Evolutionary conservation across 2,797 vertebrate species (phyloP), one percentile per base, ranked within the genome.

Genomic region (Tadarida brasiliensis): DNA sequence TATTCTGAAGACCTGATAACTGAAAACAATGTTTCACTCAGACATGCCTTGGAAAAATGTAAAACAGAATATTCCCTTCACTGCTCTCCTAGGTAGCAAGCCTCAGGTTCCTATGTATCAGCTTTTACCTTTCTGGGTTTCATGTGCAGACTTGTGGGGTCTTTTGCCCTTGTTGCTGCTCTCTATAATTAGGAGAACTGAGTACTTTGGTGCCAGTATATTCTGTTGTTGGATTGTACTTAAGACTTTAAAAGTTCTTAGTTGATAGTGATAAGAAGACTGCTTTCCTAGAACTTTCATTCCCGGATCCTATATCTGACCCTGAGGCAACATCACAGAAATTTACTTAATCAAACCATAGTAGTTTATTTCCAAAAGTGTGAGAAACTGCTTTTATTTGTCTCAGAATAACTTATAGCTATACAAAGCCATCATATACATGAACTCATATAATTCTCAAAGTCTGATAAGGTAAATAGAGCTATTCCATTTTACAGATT

Each of bases 201-300:
- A 49, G 22, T 30, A 61, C 28, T 44, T 59, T 57, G 67, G 8
- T 4, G 7, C 85, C 5, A 20, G 14, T 71, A 10, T 90, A 56
- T 44, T 92, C 49, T 92, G 35, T 49, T 71, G 39, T 71, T 65
- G 28, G 30, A 17, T 12, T 49, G 7, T 54, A 74, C 15, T 93
- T 70, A n/a, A 83, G 54, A 51, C 22, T 90, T 92, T 49, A 94
- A 57, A 33, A 90, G 54, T 65, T 90, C 68, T 90, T 96, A 47
- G 28, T 49, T 87, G 71, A 47, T 26, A 77, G 26, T 2, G 30
- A 54, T 61, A 61, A 92, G 44, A 73, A 92, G 54, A 47, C 44
- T 87, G 19, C 24, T 57, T 78, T 87, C 3, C 11, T 35, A 86
- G 20, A 92, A 59, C 22, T 47, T 67, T 33, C 14, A 61, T 71